Percentiles rank a stretch among this genome's conserved stretches.
Conservation (phyloP, 2,797 vertebrate genomes). For the Arrhamphus sclerolepis region DNA sequence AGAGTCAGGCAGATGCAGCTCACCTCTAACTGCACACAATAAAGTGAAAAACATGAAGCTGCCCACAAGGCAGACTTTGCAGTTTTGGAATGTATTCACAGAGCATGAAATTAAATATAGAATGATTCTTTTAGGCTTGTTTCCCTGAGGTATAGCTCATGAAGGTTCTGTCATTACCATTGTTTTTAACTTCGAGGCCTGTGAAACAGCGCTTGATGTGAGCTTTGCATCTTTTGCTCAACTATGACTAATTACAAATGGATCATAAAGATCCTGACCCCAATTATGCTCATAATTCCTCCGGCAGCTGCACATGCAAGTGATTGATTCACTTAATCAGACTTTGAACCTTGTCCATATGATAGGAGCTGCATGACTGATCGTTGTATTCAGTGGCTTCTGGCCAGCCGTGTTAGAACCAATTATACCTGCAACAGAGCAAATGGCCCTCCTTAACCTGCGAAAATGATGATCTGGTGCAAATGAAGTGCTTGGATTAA, state of each 20-base stretch:
- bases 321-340: constrained; percentile 70
- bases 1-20: constrained; percentile 7
- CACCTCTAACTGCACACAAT: background rate
- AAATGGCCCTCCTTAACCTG: constrained; percentile 71
- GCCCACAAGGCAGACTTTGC: constrained; percentile 7
- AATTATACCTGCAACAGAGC: constrained; percentile 68
- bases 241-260: constrained; percentile 49
- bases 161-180: constrained; percentile 13
- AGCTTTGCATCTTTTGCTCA: constrained; percentile 21
- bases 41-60: constrained; percentile 12
- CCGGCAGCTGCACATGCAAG: constrained; percentile 34
- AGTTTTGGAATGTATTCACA: constrained; percentile 17
- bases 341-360: constrained; percentile 60
- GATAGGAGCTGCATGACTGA: constrained; percentile 64
- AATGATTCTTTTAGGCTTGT: constrained; percentile 9
- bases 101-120: constrained; percentile 12
- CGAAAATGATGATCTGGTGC: constrained; percentile 70
- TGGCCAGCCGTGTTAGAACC: constrained; percentile 60
- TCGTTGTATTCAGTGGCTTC: constrained; percentile 59
- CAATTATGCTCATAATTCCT: constrained; percentile 55
- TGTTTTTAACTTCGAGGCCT: constrained; percentile 18
- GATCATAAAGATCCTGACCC: constrained; percentile 56
- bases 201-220: constrained; percentile 19
- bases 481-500: constrained; percentile 74
- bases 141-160: constrained; percentile 13